A percentile compares a stretch with the other conserved stretches of the same genome.
phyloP scores from a whole-genome alignment of 2,888 invertebrate species.

The Pelosia muscerda region DNA sequence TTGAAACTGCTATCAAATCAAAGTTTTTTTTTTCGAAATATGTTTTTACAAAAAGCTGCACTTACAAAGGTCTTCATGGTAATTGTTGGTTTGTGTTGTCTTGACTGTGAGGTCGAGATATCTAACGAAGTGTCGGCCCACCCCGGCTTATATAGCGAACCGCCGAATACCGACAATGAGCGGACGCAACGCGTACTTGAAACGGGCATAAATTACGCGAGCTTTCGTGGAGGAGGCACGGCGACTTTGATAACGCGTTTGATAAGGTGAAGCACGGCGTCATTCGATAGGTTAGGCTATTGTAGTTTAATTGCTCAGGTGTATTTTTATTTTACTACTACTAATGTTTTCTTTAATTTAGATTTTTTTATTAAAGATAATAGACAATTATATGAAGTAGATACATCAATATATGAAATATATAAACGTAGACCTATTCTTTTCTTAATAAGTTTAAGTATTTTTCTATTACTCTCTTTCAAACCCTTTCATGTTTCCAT shows the following conservation, averaged over 20 bases:
- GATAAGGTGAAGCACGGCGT: background rate
- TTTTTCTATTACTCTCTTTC: too few species aligned
- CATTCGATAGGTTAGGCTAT: background rate
- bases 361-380: background rate
- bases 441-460: too few species aligned
- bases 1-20: background rate
- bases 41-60: slow-evolving; percentile 34
- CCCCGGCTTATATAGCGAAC: slow-evolving; percentile 70
- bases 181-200: slow-evolving; percentile 71
- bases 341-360: too few species aligned
- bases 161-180: slow-evolving; percentile 74
- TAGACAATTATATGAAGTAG: background rate
- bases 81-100: slow-evolving; percentile 52
- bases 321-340: background rate
- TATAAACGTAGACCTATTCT: too few species aligned
- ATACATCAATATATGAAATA: too few species aligned
- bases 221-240: slow-evolving; percentile 60
- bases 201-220: slow-evolving; percentile 53
- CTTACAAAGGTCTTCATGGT: slow-evolving; percentile 82
- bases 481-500: too few species aligned
- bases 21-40: background rate
- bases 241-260: slow-evolving; percentile 18
- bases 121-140: slow-evolving; percentile 66
- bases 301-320: background rate
- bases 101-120: slow-evolving; percentile 62